These are phyloP conservation scores for Yponomeuta malinellus DNA, from an alignment of 2,888 invertebrate species.

Conservation along the genomic window DNA sequence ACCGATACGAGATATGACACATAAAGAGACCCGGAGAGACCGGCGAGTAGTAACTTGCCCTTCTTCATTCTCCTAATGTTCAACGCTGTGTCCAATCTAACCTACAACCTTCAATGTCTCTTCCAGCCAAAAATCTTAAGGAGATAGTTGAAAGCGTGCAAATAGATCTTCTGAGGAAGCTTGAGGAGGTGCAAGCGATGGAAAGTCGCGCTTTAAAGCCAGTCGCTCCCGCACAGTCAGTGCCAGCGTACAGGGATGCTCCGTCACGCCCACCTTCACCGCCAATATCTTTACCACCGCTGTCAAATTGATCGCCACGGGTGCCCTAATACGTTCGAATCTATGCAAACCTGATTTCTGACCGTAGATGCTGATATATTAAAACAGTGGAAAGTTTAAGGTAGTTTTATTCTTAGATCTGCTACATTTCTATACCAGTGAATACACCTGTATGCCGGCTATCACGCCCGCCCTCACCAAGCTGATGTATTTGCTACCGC, in stretches of 20 bases:
- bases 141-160: conserved; percentile 68
- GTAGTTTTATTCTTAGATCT: too few species aligned
- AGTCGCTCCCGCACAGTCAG: background rate
- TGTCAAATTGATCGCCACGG: background rate
- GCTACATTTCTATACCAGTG: too few species aligned
- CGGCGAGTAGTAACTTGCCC: too few species aligned
- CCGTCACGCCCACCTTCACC: background rate
- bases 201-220: conserved; percentile 25
- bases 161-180: conserved; percentile 58
- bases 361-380: background rate
- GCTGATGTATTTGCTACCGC: too few species aligned
- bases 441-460: too few species aligned
- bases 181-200: conserved; percentile 54
- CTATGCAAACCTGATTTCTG: background rate
- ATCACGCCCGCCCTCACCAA: too few species aligned
- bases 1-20: too few species aligned
- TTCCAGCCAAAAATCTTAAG: conserved; percentile 62
- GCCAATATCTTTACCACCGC: too few species aligned
- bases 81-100: too few species aligned
- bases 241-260: background rate
- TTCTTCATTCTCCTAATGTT: too few species aligned
- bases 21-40: too few species aligned
- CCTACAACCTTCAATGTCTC: background rate
- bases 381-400: background rate
- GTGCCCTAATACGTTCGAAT: background rate